Base-by-base conservation (phyloP, 2,888 invertebrate species). In the Mythimna pallens region DNA sequence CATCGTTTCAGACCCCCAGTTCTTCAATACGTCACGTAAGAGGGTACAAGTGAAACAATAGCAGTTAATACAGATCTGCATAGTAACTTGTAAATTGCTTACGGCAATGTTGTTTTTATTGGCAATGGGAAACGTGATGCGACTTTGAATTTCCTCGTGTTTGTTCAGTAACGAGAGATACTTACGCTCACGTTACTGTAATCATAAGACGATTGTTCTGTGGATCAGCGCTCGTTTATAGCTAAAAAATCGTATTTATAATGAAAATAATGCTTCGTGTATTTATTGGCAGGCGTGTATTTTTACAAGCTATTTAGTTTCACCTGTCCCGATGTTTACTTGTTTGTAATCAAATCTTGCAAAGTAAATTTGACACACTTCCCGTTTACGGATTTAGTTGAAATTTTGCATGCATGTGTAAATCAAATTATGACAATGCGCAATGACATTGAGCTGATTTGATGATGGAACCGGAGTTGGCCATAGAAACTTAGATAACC, bases 101-200 rank as follows among this genome's bases (percentile, higher is more conserved):
- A 74, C 65, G 68, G 68, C 70, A 63, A 74, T 70, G 68, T 70
- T 82, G 80, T 71, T 78, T 81, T 82, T 78, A 82, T 78, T 78
- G 70, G 78, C 65, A 74, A 68, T 69, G 55, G 74, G 55, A 74
- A 58, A 81, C 80, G 80, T 81, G 82, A 65, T 22, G 34, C 3
- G 82, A 82, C 40, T 82, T 9, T 30, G 43, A 70, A 75, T 55
- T 43, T 69, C 17, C 65, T 43, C 17, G 25, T 57, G 52, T 64
- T 73, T 61, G 64, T 40, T 57, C 3, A 52, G 63, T 66, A 54
- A 58, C 52, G 34, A 65, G 57, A 63, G 62, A 36, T 43, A 54
- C 36, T 9, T 30, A 40, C 62, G 14, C 65, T 30, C 66, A 73
- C 79, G 30, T 22, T 59, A 20, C 43, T 36, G 52, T 54, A 57